Percentiles rank a stretch among this genome's conserved stretches.
phyloP scores from a whole-genome alignment of 2,888 invertebrate species.

The Tetranychus truncatus region DNA sequence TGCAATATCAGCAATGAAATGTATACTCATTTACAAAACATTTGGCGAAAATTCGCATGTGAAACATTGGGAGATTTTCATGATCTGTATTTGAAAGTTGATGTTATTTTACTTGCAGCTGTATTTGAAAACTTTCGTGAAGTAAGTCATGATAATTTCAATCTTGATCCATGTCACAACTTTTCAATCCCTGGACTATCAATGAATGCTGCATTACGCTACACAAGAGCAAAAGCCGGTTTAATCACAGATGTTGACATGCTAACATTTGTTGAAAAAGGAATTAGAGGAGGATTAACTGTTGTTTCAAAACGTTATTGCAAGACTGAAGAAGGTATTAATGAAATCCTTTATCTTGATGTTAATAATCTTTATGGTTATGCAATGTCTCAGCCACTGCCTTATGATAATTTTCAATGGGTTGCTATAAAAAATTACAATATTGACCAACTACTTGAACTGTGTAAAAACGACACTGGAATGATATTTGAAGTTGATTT shows the following conservation, averaged over 20 bases:
- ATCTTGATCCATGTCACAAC: neutral
- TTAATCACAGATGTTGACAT: neutral
- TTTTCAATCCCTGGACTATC: neutral
- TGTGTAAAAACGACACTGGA: no score
- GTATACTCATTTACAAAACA: neutral
- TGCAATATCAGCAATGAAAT: neutral
- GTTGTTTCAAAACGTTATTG: neutral
- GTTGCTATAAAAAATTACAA: no score
- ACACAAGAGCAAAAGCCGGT: neutral
- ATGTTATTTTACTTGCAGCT: neutral
- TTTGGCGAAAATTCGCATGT: neutral
- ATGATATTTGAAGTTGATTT: no score
- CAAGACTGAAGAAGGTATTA: slow-evolving; percentile 6
- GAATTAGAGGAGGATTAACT: slow-evolving; percentile 13
- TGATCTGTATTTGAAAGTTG: neutral
- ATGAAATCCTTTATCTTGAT: neutral
- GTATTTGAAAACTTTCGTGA: neutral
- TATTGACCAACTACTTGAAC: no score
- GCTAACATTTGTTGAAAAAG: neutral
- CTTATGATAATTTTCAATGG: no score
- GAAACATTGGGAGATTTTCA: neutral
- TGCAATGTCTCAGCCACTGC: slow-evolving; percentile 15
- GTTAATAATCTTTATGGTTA: neutral
- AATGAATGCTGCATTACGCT: neutral
- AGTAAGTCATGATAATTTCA: neutral